Evolutionary conservation across 1,140 invertebrate species (phyloP), one percentile per base, ranked within the genome.

Genomic region (Probaryconus sp.): DNA sequence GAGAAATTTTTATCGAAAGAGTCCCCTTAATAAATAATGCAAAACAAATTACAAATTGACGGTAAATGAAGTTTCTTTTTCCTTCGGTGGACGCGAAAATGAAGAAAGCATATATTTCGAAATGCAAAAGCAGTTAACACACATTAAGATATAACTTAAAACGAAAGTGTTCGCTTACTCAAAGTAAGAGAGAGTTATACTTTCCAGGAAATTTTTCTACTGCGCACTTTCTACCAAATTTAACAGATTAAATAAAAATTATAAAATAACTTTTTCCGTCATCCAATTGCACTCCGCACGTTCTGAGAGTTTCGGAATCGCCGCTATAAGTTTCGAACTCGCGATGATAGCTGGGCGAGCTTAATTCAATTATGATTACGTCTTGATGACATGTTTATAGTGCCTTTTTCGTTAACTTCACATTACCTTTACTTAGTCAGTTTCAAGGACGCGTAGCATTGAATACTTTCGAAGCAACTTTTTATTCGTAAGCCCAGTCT

Each of bases 381-480:
- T 53, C 31, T 21, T 35, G 24, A 11, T 17, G 53, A 28, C 26
- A 9, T 40, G 11, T 50, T 58, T 58, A 45, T 31, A 69, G 48
- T 70, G 67, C 55, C 67, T 70, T 70, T 70, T 70, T 50, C 47
- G 38, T 48, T 70, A 16, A 37, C 37, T 38, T 51, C 31, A 47
- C 51, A 51, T 47, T 61, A 21, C 45, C 31, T 68, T 68, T 33
- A 50, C 53, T n/a, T 11, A 58, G 56, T 56, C 42, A 43, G 28
- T 68, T n/a, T 56, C 26, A 42, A 68, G 45, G 64, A 42, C 18
- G 37, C 64, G 33, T 31, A 42, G 9, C 51, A 28, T 50, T 42
- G 20, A 21, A 20, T 43, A 68, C 42, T 58, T 68, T 68, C 26
- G 31, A 55, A 24, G 17, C 31, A 13, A 56, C 24, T 33, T 67